Percentiles rank a stretch among this genome's conserved stretches.
Conservation (phyloP, 2,113 vertebrate genomes). For the Ascaphus truei region DNA sequence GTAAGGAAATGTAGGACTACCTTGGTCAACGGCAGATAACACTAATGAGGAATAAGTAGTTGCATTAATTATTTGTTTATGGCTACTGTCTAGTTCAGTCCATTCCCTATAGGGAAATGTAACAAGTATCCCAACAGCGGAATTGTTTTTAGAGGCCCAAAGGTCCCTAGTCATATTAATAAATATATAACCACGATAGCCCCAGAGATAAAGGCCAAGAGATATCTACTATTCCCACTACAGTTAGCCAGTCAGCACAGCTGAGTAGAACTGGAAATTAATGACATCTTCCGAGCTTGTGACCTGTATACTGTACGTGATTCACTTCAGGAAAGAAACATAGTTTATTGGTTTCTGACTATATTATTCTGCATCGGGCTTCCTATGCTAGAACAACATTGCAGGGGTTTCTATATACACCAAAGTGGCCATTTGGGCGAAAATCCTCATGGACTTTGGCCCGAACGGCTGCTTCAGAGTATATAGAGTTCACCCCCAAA, state of each 20-base stretch:
- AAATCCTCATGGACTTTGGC: no score
- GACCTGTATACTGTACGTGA: neutral
- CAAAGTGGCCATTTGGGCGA: no score
- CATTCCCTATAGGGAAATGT: neutral
- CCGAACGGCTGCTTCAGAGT: no score
- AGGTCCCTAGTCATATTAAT: constrained; percentile 8
- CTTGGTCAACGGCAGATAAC: neutral
- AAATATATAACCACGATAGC: neutral
- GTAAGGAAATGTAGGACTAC: neutral
- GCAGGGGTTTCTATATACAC: no score
- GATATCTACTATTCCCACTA: neutral
- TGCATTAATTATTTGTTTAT: constrained; percentile 19
- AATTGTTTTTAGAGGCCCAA: neutral
- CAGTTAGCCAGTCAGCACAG: constrained; percentile 7
- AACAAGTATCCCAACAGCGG: neutral
- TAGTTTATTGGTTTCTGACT: neutral
- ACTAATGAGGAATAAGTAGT: constrained; percentile 9
- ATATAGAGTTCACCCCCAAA: no score
- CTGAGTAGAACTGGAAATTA: constrained; percentile 3
- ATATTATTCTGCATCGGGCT: neutral
- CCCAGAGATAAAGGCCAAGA: neutral
- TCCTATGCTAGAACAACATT: no score
- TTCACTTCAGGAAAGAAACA: neutral
- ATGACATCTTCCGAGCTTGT: constrained; percentile 11
- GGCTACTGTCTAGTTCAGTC: constrained; percentile 18